phyloP scores from a whole-genome alignment of 1,140 invertebrate species.

The Cydia strobilella region DNA sequence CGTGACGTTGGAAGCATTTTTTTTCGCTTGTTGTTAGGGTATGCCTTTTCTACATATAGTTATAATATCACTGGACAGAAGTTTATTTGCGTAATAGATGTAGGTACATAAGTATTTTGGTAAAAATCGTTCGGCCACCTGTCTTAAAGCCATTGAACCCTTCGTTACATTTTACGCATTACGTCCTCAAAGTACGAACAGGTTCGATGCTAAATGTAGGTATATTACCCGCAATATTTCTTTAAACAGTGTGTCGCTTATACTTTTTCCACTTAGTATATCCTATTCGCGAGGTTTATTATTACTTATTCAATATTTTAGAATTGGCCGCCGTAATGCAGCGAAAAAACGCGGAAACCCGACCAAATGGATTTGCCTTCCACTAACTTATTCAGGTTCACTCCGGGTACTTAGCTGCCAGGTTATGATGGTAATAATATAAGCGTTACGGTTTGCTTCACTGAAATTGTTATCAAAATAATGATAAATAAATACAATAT shows the following conservation, averaged over 20 bases:
- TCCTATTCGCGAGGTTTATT: conserved; percentile 55
- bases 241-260: not conserved
- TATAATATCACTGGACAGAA: too few species aligned
- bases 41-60: too few species aligned
- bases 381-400: conserved; percentile 65
- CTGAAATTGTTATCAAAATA: not conserved
- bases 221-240: not conserved
- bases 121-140: too few species aligned
- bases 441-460: not conserved
- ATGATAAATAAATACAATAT: not conserved
- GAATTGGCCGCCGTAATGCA: conserved; percentile 73
- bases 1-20: too few species aligned
- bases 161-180: too few species aligned
- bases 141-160: too few species aligned
- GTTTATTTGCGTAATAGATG: too few species aligned
- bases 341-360: conserved; percentile 61
- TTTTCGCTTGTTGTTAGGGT: too few species aligned
- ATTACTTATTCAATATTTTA: conserved; percentile 75
- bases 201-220: too few species aligned
- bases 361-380: conserved; percentile 65
- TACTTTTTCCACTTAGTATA: conserved; percentile 46
- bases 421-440: conserved; percentile 13
- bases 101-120: too few species aligned
- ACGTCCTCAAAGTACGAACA: too few species aligned
- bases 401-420: not conserved